phyloP scores from a whole-genome alignment of 1,140 invertebrate species.

The Drosophila kurseongensis region DNA sequence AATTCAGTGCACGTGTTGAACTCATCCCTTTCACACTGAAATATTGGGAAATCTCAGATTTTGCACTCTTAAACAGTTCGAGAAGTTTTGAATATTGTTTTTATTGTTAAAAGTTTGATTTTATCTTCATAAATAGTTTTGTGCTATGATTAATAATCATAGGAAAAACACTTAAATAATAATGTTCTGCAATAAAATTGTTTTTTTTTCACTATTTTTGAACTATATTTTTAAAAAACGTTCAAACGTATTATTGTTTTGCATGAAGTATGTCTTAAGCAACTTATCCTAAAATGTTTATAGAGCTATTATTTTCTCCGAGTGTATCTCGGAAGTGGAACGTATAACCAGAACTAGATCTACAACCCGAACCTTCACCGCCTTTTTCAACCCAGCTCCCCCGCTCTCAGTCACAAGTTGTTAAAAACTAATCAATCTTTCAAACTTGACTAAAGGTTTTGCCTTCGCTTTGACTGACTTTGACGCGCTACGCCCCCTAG shows the following conservation, averaged over 20 bases:
- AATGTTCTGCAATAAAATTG: too few species aligned
- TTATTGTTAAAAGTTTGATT: too few species aligned
- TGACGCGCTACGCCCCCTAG: slow-evolving; percentile 45
- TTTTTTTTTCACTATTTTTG: too few species aligned
- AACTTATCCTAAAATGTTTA: too few species aligned
- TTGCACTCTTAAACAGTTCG: not conserved
- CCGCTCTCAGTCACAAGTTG: slow-evolving; percentile 71
- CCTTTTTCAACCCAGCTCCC: slow-evolving; percentile 3
- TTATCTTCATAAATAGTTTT: too few species aligned
- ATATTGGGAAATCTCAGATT: not conserved
- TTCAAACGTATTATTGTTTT: too few species aligned
- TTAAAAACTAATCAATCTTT: slow-evolving; percentile 84
- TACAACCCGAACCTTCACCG: slow-evolving; percentile 23
- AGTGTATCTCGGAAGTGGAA: slow-evolving; percentile 17
- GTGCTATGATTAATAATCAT: too few species aligned
- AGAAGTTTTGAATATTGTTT: too few species aligned
- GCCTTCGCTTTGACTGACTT: slow-evolving; percentile 75
- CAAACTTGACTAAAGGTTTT: slow-evolving; percentile 77
- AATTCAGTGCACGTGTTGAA: slow-evolving; percentile 70
- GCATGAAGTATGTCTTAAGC: too few species aligned
- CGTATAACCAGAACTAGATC: slow-evolving; percentile 31
- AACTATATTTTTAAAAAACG: too few species aligned
- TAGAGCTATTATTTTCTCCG: slow-evolving; percentile 1
- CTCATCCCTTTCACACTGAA: slow-evolving; percentile 9
- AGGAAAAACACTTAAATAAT: too few species aligned